Base-by-base conservation (phyloP, 2,797 vertebrate species). In the Corythornis leucogaster region DNA sequence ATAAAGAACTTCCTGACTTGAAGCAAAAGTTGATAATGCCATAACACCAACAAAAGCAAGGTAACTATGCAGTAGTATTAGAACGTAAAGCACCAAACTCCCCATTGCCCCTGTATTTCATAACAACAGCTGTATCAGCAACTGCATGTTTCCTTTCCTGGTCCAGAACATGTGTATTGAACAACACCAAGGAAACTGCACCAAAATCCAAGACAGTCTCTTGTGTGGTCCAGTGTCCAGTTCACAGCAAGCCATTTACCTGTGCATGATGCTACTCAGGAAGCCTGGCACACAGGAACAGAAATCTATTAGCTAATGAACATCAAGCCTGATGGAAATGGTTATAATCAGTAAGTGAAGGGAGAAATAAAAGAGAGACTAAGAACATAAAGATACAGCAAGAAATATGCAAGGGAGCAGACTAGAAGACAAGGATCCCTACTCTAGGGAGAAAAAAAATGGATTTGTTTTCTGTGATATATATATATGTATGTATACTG, bases 241-340 rank as follows among this genome's bases (percentile, higher is more conserved):
- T 19, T 76, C 35, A 55, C 5, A 8, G 30, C 68, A 83, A 69
- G 69, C 55, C 45, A 54, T 43, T 68, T 9, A 15, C 62, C 78
- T 61, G 22, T 33, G 24, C 6, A 2, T 59, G 11, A 62, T 7
- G 31, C 42, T 70, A 30, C 19, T 78, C 21, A 67, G 30, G 5
- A 64, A 87, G 67, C 19, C 43, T 26, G 59, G 90, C 62, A 74
- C 9, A 50, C 35, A 73, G 55, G 31, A 88, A 74, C 15, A 90
- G 84, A 74, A 88, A 85, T 63, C 58, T 85, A 50, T 43, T 54
- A 90, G 83, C 74, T 83, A 83, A 95, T 62, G 38, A 67, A 35
- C 33, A 61, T 82, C 38, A n/a, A 22, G 16, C 43, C 42, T 64
- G 33, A 51, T 43, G 59, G 58, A 80, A 93, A 76, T 35, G 28